Evolutionary conservation across 2,888 invertebrate species (phyloP).

Genomic region (Acleris laterana): DNA sequence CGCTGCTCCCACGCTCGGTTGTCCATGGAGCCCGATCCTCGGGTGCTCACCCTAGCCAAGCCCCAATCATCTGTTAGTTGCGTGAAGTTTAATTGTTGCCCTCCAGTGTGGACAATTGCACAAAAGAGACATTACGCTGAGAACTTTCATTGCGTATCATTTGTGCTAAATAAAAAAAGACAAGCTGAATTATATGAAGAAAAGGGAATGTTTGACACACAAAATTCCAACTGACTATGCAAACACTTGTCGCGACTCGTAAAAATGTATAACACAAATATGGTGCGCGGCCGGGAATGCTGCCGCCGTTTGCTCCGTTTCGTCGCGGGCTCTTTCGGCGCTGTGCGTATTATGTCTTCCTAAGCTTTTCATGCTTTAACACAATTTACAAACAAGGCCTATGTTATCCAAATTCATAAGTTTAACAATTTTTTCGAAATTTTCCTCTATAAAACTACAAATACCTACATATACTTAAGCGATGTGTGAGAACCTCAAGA

Average conservation of each 20-base stretch:
- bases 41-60: slow-evolving; percentile 4
- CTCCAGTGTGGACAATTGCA: slow-evolving; percentile 2
- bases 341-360: slow-evolving; percentile 26
- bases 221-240: slow-evolving; percentile 66
- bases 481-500: too few relatives aligned
- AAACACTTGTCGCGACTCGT: slow-evolving; percentile 71
- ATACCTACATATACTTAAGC: too few relatives aligned
- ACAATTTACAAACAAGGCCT: background rate
- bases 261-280: slow-evolving; percentile 73
- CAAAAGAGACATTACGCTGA: slow-evolving; percentile 9
- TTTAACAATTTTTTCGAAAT: too few relatives aligned
- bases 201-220: slow-evolving; percentile 46
- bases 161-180: background rate
- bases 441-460: too few relatives aligned
- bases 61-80: slow-evolving; percentile 6
- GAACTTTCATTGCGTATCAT: background rate
- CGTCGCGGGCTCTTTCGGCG: slow-evolving; percentile 39
- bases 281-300: slow-evolving; percentile 67
- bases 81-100: background rate
- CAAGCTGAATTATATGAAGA: slow-evolving; percentile 33
- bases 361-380: background rate
- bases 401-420: too few relatives aligned
- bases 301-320: slow-evolving; percentile 64
- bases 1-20: slow-evolving; percentile 73
- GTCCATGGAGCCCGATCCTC: slow-evolving; percentile 44